These are phyloP conservation scores for Cantharis lateralis DNA, from an alignment of 2,888 invertebrate genomes.

Conservation along the genomic window DNA sequence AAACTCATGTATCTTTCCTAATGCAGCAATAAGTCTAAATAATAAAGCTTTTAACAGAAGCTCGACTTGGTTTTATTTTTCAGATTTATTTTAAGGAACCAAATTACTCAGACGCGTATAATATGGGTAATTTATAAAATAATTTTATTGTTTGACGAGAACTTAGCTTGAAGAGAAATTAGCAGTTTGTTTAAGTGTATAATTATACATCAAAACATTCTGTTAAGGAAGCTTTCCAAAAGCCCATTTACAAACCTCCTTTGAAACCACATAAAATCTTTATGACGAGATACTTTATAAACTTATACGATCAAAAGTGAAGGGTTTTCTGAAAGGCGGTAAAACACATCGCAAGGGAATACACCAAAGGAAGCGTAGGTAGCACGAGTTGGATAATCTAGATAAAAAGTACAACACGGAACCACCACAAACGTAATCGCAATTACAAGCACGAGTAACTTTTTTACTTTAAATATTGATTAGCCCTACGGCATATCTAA, in stretches of 20 bases:
- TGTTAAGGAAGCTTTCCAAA: neutral
- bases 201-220: neutral
- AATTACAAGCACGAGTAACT: neutral
- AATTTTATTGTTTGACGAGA: neutral
- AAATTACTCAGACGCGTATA: neutral
- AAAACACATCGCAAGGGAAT: conserved; percentile 14
- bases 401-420: conserved; percentile 13
- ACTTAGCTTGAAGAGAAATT: neutral
- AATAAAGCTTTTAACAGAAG: neutral
- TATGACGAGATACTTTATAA: conserved; percentile 15
- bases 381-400: conserved; percentile 17
- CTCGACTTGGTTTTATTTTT: neutral
- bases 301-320: conserved; percentile 20
- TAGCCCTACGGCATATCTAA: neutral
- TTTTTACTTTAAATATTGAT: neutral
- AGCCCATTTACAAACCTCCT: conserved; percentile 11
- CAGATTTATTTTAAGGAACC: neutral
- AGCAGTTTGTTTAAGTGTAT: conserved; percentile 1
- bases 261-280: conserved; percentile 14
- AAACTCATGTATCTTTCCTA: neutral
- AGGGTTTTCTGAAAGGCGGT: conserved; percentile 8
- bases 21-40: neutral
- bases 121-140: neutral
- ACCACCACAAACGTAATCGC: conserved; percentile 8
- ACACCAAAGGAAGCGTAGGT: conserved; percentile 11